A percentile compares a stretch with the other conserved stretches of the same genome.
Evolutionary conservation across 2,888 invertebrate species (phyloP).

Genomic region (Meandrusa payeni): DNA sequence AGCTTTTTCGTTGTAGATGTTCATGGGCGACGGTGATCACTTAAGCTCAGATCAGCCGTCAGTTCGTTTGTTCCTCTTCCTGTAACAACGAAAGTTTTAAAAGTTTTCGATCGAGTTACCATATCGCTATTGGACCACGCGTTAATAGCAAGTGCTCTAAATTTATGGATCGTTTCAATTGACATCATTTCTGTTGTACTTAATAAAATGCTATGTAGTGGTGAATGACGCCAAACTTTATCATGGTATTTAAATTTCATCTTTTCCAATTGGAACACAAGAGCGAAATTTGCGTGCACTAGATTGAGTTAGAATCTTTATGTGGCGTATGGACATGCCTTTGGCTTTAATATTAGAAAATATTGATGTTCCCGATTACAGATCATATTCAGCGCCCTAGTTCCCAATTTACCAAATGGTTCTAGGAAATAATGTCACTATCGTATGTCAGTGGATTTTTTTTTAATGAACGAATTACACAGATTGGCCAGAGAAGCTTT

Average conservation of each 20-base stretch:
- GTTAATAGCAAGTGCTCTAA: constrained; percentile 13
- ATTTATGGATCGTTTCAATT: constrained; percentile 18
- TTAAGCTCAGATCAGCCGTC: too few species aligned
- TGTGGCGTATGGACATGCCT: background rate
- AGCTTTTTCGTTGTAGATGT: too few species aligned
- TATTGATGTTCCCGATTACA: constrained; percentile 2
- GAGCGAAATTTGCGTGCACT: background rate
- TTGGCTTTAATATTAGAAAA: constrained; percentile 7
- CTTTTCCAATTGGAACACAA: background rate
- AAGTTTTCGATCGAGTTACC: background rate
- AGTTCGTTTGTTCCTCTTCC: too few species aligned
- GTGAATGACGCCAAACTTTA: background rate
- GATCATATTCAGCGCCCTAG: background rate
- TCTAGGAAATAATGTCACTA: too few species aligned
- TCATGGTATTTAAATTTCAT: background rate
- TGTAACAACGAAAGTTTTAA: background rate
- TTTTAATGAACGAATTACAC: too few species aligned
- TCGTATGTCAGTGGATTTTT: too few species aligned
- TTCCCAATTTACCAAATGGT: background rate
- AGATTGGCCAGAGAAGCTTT: too few species aligned
- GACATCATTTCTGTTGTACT: constrained; percentile 16
- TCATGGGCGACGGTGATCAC: too few species aligned
- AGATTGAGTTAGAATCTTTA: background rate
- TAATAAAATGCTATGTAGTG: constrained; percentile 14
- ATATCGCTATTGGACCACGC: too few species aligned